phyloP scores from a whole-genome alignment of 2,113 vertebrate genomes.

The Periophthalmodon schlosseri region DNA sequence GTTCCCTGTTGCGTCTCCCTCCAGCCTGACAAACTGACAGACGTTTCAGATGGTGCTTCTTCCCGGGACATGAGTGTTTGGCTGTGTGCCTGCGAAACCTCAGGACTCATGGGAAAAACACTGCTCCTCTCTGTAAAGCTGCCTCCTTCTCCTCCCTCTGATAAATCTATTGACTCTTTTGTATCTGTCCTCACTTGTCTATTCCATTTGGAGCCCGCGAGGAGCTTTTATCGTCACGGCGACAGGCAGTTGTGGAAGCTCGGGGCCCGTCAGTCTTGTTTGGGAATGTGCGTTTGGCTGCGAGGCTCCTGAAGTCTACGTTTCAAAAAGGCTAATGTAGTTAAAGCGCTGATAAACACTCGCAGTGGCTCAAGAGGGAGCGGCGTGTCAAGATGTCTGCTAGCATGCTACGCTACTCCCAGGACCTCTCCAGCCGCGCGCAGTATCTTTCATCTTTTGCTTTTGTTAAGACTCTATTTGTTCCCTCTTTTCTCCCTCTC shows the following conservation, averaged over 20 bases:
- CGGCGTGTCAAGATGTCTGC: conserved; percentile 34
- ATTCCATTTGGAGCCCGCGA: conserved; percentile 36
- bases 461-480: conserved; percentile 7
- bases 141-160: conserved; percentile 40
- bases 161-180: conserved; percentile 47
- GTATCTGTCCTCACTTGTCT: conserved; percentile 22
- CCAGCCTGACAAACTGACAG: conserved; percentile 14
- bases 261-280: conserved; percentile 26
- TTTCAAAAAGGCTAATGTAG: conserved; percentile 50
- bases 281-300: not conserved
- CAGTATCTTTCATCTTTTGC: conserved; percentile 26
- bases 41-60: not conserved
- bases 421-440: not conserved
- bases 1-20: not conserved
- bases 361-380: conserved; percentile 38
- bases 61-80: not conserved
- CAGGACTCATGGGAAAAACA: conserved; percentile 12
- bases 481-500: not conserved
- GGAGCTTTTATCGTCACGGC: conserved; percentile 33
- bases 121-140: conserved; percentile 17
- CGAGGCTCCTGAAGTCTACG: not conserved
- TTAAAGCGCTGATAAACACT: conserved; percentile 53
- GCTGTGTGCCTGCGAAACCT: conserved; percentile 26
- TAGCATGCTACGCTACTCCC: conserved; percentile 14
- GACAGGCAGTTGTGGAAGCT: conserved; percentile 21